phyloP scores from a whole-genome alignment of 2,888 invertebrate genomes.

The Galerucella pusilla region DNA sequence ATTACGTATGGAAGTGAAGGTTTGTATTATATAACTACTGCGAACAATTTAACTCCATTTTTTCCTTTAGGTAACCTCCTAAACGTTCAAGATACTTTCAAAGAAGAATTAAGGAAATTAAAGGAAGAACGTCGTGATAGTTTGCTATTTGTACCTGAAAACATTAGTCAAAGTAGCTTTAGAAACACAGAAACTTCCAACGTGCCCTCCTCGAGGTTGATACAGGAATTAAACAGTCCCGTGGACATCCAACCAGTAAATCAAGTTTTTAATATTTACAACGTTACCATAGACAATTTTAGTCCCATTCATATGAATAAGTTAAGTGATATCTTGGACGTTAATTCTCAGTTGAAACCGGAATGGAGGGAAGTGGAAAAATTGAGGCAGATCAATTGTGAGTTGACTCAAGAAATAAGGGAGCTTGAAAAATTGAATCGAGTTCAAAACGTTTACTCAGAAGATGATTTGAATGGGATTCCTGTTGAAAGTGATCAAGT shows the following conservation, averaged over 20 bases:
- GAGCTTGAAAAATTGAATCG: neutral
- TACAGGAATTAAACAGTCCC: slow-evolving; percentile 60
- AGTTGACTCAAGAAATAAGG: slow-evolving; percentile 14
- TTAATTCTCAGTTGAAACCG: slow-evolving; percentile 28
- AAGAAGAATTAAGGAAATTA: slow-evolving; percentile 68
- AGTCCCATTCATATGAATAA: slow-evolving; percentile 52
- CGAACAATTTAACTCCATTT: neutral
- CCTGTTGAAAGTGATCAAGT: neutral
- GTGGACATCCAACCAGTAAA: slow-evolving; percentile 59
- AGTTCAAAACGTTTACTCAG: slow-evolving; percentile 6
- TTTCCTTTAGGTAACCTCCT: slow-evolving; percentile 62
- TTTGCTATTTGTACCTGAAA: slow-evolving; percentile 65
- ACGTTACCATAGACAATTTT: slow-evolving; percentile 60
- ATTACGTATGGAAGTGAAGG: slow-evolving; percentile 69
- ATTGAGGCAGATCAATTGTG: neutral
- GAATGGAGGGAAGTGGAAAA: slow-evolving; percentile 1
- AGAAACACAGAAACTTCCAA: slow-evolving; percentile 18
- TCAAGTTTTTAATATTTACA: slow-evolving; percentile 64
- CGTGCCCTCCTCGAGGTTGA: slow-evolving; percentile 46
- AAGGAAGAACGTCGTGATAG: slow-evolving; percentile 64
- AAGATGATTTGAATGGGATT: neutral
- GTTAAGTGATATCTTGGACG: slow-evolving; percentile 50
- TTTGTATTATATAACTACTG: neutral
- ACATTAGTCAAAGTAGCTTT: slow-evolving; percentile 34
- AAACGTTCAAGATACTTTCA: slow-evolving; percentile 68